A percentile compares a stretch with the other conserved stretches of the same genome.
Conservation (phyloP, 2,888 invertebrate genomes). For the Ophion slaviceki region DNA sequence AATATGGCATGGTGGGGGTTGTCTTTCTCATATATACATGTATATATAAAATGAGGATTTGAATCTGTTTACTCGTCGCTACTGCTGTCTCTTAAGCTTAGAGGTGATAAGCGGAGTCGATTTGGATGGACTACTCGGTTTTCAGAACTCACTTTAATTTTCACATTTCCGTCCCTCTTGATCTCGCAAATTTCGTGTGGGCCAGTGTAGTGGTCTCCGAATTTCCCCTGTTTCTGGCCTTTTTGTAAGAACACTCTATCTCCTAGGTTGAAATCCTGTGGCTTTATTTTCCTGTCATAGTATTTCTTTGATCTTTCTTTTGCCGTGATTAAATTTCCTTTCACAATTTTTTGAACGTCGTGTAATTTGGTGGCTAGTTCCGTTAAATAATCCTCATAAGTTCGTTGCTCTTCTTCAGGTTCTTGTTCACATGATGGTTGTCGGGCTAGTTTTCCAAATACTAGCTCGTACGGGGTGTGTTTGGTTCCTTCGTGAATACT, state of each 20-base stretch:
- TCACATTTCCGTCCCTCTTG: too few species aligned
- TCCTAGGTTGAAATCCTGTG: background rate
- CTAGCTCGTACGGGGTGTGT: too few species aligned
- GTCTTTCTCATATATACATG: too few species aligned
- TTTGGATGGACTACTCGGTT: too few species aligned
- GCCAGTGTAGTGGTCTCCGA: background rate
- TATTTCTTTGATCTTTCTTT: background rate
- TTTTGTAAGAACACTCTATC: slow-evolving; percentile 4
- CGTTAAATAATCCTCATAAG: slow-evolving; percentile 45
- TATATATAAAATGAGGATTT: too few species aligned
- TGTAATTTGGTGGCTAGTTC: slow-evolving; percentile 7
- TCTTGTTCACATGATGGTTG: slow-evolving; percentile 33
- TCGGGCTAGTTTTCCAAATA: too few species aligned
- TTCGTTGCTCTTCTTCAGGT: background rate
- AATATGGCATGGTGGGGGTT: too few species aligned
- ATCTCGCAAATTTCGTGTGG: too few species aligned
- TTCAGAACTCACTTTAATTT: too few species aligned
- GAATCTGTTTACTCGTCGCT: too few species aligned
- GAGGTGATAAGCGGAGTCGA: too few species aligned
- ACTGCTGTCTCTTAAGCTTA: too few species aligned
- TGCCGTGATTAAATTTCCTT: background rate
- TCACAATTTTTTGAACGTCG: slow-evolving; percentile 10
- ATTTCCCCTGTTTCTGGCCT: slow-evolving; percentile 10
- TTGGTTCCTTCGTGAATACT: background rate
- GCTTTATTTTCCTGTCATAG: background rate